Evolutionary conservation across 2,888 invertebrate species (phyloP), one percentile per base, ranked within the genome.

Genomic region (Salpingus planirostris): DNA sequence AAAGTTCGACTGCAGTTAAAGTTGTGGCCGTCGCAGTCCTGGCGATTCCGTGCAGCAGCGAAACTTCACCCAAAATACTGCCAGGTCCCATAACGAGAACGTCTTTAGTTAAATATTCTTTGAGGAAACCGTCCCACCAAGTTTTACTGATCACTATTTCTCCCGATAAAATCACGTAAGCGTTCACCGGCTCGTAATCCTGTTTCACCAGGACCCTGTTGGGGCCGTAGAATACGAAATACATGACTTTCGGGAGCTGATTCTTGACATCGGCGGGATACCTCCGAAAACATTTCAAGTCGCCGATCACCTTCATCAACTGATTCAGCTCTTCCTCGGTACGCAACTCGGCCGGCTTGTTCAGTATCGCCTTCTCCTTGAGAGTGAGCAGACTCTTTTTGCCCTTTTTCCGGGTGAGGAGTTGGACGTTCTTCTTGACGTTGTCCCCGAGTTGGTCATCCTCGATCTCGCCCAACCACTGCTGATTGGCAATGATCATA

Each of bases 131-230:
- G 42, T 79, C 77, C 34, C 55, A 70, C 1, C 66, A 51, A 47
- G 64, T 57, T 33, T 69, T 71, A 24, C 69, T 69, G 32, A 77
- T 66, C 4, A 52, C 53, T 6, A 73, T 64, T 50, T 74, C 70
- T 2, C 84, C 84, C 1, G 67, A 66, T 3, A 79, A 60, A 26
- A 84, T 68, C 55, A 78, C 81, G 55, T 78, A 81, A 26, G 81
- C 53, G 1, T 73, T 32, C 66, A 62, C 29, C 0, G 81, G 73
- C 2, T 62, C 60, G 32, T 76, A 74, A 7, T 72, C 70, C 52
- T 81, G 74, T 7, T 71, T 71, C 0, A 80, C 74, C 25, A 84
- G 70, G 0, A 66, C 62, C 1, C 78, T 68, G 1, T 69, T 73
- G 0, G 75, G 69, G 1, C 68, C 63, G 36, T 73, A 72, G 47